These are phyloP conservation scores for Pelecanoides urinatrix DNA, from an alignment of 2,113 vertebrate genomes.

Conservation along the genomic window DNA sequence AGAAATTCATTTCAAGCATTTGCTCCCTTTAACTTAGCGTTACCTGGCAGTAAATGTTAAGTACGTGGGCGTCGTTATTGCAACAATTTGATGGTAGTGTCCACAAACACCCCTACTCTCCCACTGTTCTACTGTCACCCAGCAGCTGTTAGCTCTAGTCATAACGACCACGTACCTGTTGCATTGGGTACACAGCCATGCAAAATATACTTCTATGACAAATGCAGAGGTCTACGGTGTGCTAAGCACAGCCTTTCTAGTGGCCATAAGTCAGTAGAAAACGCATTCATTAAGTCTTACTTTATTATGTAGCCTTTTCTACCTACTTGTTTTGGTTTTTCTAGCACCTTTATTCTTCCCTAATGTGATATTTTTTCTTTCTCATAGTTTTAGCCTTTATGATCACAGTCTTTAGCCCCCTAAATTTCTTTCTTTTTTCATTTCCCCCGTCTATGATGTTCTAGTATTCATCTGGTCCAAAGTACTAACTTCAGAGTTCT, in stretches of 20 bases:
- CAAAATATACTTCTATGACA: not conserved
- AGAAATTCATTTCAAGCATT: slow-evolving; percentile 54
- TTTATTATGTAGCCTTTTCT: not conserved
- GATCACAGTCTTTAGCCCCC: not conserved
- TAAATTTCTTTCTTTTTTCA: not conserved
- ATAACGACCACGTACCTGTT: not conserved
- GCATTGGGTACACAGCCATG: not conserved
- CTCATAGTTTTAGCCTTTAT: not conserved
- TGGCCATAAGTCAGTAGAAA: not conserved
- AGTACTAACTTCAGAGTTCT: not conserved
- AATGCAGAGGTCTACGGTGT: not conserved
- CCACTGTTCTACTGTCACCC: not conserved
- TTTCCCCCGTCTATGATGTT: not conserved
- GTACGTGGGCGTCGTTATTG: not conserved
- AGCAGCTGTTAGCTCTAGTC: not conserved
- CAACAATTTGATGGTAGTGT: not conserved
- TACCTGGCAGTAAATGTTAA: not conserved
- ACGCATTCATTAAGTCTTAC: not conserved
- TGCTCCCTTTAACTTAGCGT: not conserved
- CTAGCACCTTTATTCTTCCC: not conserved
- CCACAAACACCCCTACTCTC: not conserved
- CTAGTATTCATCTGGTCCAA: not conserved
- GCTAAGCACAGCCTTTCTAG: not conserved
- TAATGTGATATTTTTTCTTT: not conserved
- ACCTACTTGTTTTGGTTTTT: not conserved